Base-by-base conservation (phyloP, 2,888 invertebrate species). In the Pheosia tremula region DNA sequence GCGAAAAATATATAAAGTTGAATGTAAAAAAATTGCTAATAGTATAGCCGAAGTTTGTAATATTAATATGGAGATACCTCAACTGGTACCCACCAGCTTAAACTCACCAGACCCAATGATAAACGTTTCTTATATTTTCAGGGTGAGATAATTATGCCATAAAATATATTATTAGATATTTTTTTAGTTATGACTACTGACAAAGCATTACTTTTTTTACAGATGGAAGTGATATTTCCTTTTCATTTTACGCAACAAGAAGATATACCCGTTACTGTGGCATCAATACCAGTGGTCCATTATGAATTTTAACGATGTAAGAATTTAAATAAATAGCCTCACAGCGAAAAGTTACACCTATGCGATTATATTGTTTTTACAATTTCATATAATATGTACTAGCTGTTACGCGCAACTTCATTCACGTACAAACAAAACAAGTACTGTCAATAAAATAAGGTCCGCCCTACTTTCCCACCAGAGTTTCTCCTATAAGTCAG, bases 11-110 rank as follows among this genome's bases (percentile, higher is more conserved):
- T 80, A 78, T 58, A 80, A 83, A 75, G 69, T 81, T 10, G 74
- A 77, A 53, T 74, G 81, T 61, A 84, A 72, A 49, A 79, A 85
- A 47, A 79, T 89, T 59, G 72, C 76, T n/a, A 80, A 78, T 43
- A 68, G 77, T 8, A 71, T 74, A 47, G 77, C 80, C 6, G 89
- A 91, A 75, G 74, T 75, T 36, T 86, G 81, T 66, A 65, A 71
- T 39, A 74, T 92, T 47, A 70, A 73, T n/a, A 85, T 93, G 83
- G 84, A 87, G 61, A 82, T 92, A 66, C 93, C 93, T 5, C 77
- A 84, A 65, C 59, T 84, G 13, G 64, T 77, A 39, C 89, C 92
- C n/a, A 85, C 91, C 36, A 90, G 86, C 67, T 70, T 88, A 49
- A 76, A 88, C 71, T 61, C 81, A 37, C 65, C 59, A 49, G 79